phyloP scores from a whole-genome alignment of 2,888 invertebrate genomes.

The Lasioglossum zephyrum region DNA sequence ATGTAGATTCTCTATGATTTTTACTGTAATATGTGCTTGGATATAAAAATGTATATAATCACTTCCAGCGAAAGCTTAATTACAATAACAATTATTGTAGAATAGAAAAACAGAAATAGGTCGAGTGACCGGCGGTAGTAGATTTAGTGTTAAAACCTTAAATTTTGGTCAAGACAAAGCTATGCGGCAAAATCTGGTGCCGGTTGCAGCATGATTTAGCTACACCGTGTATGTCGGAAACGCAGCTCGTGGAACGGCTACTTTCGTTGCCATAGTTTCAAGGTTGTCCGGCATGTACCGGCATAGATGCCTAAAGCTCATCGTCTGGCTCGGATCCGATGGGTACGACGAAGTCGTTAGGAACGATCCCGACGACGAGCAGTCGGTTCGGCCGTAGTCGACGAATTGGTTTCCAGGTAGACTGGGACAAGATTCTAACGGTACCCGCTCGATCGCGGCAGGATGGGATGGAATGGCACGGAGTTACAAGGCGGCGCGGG shows the following conservation, averaged over 20 bases:
- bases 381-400: slow-evolving; percentile 31
- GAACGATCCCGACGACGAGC: slow-evolving; percentile 35
- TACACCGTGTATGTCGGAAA: not conserved
- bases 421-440: slow-evolving; percentile 78
- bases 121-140: no score
- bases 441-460: slow-evolving; percentile 75
- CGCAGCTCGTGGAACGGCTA: not conserved
- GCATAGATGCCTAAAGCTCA: slow-evolving; percentile 12
- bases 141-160: no score
- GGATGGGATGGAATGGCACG: slow-evolving; percentile 75
- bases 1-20: no score
- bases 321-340: slow-evolving; percentile 8
- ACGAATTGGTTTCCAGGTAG: slow-evolving; percentile 75
- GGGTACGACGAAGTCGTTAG: slow-evolving; percentile 15
- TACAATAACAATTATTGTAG: no score
- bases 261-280: slow-evolving; percentile 43
- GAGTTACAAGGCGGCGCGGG: slow-evolving; percentile 76
- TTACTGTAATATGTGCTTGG: no score
- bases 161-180: no score
- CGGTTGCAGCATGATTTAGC: not conserved
- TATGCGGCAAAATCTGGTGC: not conserved
- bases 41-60: no score
- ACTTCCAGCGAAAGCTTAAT: no score
- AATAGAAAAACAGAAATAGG: no score
- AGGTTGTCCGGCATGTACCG: slow-evolving; percentile 38